Percentiles rank a stretch among this genome's conserved stretches.
Conservation (phyloP, 2,113 vertebrate species). For the Henicopernis longicauda region DNA sequence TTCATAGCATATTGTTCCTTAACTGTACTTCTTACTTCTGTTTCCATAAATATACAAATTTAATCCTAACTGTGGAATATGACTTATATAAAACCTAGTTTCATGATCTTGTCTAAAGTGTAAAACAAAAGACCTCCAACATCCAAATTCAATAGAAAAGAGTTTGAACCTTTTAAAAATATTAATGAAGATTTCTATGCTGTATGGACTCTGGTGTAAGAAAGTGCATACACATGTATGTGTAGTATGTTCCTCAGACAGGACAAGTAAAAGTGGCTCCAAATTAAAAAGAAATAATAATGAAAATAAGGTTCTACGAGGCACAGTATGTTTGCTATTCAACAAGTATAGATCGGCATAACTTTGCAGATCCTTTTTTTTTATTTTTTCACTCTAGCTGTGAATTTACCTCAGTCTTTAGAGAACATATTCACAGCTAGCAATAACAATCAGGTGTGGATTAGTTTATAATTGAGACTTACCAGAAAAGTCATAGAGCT, state of each 20-base stretch:
- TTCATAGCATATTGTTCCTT: background rate
- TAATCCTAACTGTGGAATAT: background rate
- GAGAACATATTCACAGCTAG: slow-evolving; percentile 16
- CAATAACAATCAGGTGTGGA: slow-evolving; percentile 34
- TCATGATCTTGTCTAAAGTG: background rate
- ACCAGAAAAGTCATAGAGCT: slow-evolving; percentile 45
- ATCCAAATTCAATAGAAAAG: background rate
- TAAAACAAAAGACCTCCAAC: background rate
- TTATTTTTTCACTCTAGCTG: background rate
- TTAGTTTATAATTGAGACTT: slow-evolving; percentile 55
- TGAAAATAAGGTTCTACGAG: background rate
- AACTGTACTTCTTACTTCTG: background rate
- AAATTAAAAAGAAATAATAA: background rate
- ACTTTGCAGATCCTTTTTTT: background rate
- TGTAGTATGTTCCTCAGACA: background rate
- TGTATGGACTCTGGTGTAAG: background rate
- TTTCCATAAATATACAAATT: background rate
- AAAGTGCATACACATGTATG: background rate
- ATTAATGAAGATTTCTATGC: background rate
- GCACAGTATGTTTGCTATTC: background rate
- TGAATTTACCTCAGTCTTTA: slow-evolving; percentile 4
- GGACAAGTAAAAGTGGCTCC: background rate
- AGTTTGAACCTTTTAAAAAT: background rate
- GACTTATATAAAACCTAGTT: background rate
- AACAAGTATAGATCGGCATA: background rate